A percentile compares a stretch with the other conserved stretches of the same genome.
phyloP scores from a whole-genome alignment of 2,113 vertebrate genomes.

The Seriola aureovittata region DNA sequence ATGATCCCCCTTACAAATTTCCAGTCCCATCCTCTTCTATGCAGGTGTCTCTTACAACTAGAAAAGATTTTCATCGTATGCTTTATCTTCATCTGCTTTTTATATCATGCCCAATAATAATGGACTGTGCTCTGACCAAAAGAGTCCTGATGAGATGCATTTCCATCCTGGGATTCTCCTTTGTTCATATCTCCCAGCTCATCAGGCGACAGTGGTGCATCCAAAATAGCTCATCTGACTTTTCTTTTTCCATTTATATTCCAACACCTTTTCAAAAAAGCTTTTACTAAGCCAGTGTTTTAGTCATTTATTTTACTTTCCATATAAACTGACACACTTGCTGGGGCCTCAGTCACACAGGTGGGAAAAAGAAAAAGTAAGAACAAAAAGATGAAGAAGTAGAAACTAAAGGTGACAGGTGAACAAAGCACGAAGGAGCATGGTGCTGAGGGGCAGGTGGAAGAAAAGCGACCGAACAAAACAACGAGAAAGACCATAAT shows the following conservation, averaged over 20 bases:
- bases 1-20: slow-evolving; percentile 12
- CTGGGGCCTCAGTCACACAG: not conserved
- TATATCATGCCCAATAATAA: slow-evolving; percentile 17
- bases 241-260: slow-evolving; percentile 53
- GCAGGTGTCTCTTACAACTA: slow-evolving; percentile 28
- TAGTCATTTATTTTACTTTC: slow-evolving; percentile 34
- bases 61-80: not conserved
- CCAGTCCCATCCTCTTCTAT: slow-evolving; percentile 14
- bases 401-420: slow-evolving; percentile 45
- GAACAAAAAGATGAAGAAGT: slow-evolving; percentile 12
- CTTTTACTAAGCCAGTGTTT: slow-evolving; percentile 23
- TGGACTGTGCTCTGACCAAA: slow-evolving; percentile 25
- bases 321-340: slow-evolving; percentile 15
- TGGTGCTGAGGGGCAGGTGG: slow-evolving; percentile 19
- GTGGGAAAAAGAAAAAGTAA: slow-evolving; percentile 28
- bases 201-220: slow-evolving; percentile 5
- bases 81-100: slow-evolving; percentile 14
- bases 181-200: slow-evolving; percentile 55
- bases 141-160: slow-evolving; percentile 35
- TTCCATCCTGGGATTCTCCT: slow-evolving; percentile 41
- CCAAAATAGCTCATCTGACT: slow-evolving; percentile 54
- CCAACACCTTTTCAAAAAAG: slow-evolving; percentile 23
- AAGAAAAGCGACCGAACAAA: slow-evolving; percentile 15
- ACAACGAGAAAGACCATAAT: slow-evolving; percentile 55
- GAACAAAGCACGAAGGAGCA: slow-evolving; percentile 41